Conservation (phyloP, 2,888 invertebrate genomes). For the Physocephala rufipes region DNA sequence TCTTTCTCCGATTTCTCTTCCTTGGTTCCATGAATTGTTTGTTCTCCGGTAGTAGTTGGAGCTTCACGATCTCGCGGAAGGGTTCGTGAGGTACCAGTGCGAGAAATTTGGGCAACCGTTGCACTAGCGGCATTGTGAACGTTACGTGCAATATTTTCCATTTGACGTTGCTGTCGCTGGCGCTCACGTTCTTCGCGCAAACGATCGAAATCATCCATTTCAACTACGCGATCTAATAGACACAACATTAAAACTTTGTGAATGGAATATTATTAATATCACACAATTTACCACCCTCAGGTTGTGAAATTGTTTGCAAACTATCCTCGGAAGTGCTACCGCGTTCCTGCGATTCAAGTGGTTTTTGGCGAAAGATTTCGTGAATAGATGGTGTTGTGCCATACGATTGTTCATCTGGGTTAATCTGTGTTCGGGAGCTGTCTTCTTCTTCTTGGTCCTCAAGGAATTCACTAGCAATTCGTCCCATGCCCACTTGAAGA, state of each 20-base stretch:
- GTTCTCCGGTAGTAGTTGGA: background rate
- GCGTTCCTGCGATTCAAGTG: background rate
- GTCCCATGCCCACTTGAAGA: background rate
- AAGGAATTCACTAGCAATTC: background rate
- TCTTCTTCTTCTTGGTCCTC: background rate
- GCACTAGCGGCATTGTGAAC: constrained; percentile 7
- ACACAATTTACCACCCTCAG: constrained; percentile 2
- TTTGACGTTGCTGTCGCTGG: constrained; percentile 34
- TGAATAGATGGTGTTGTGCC: background rate
- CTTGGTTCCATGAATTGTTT: background rate
- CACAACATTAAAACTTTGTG: background rate
- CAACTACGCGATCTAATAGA: background rate
- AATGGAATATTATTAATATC: background rate
- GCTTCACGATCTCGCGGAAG: background rate
- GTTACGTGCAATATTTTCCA: background rate
- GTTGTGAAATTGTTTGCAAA: background rate
- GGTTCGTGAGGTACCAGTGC: background rate
- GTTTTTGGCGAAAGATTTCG: constrained; percentile 8
- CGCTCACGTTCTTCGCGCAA: constrained; percentile 36
- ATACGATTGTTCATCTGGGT: background rate
- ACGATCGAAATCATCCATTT: constrained; percentile 41
- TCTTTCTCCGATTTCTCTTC: background rate
- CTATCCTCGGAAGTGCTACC: constrained; percentile 15
- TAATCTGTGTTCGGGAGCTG: background rate
- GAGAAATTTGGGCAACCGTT: background rate